Evolutionary conservation across 2,113 vertebrate genomes (phyloP).

Genomic region (Asarcornis scutulata): DNA sequence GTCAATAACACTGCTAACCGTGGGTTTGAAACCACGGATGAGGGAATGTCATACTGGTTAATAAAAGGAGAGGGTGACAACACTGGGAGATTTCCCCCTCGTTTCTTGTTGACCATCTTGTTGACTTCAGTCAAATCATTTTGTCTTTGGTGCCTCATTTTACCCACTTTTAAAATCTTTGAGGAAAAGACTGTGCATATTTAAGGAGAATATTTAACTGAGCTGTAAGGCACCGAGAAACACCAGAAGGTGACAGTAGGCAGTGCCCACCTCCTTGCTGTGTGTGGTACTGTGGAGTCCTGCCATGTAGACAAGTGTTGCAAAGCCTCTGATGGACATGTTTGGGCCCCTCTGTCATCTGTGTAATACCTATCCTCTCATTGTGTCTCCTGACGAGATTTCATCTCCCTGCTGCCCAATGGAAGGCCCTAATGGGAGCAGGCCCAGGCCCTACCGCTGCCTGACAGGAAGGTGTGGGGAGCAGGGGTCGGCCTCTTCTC

Average conservation of each 20-base stretch:
- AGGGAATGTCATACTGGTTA: neutral
- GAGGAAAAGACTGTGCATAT: neutral
- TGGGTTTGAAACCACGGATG: neutral
- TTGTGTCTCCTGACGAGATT: neutral
- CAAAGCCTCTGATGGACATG: neutral
- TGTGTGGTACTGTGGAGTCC: neutral
- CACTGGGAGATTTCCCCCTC: neutral
- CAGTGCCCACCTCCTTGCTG: neutral
- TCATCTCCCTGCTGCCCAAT: neutral
- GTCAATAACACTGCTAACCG: neutral
- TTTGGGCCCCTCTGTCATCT: neutral
- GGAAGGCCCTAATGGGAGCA: neutral
- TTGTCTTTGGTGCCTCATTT: neutral
- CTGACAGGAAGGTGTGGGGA: too few relatives aligned
- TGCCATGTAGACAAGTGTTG: neutral
- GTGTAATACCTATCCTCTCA: neutral
- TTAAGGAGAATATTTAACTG: neutral
- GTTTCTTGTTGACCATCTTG: neutral
- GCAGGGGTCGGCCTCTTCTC: too few relatives aligned
- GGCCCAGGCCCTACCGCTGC: rapidly evolving
- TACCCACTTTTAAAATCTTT: neutral
- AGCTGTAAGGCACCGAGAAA: neutral
- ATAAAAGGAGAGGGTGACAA: neutral
- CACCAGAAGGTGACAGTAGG: neutral
- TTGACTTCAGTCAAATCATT: neutral